Base-by-base conservation (phyloP, 2,888 invertebrate genomes). In the Drosophila merina region DNA sequence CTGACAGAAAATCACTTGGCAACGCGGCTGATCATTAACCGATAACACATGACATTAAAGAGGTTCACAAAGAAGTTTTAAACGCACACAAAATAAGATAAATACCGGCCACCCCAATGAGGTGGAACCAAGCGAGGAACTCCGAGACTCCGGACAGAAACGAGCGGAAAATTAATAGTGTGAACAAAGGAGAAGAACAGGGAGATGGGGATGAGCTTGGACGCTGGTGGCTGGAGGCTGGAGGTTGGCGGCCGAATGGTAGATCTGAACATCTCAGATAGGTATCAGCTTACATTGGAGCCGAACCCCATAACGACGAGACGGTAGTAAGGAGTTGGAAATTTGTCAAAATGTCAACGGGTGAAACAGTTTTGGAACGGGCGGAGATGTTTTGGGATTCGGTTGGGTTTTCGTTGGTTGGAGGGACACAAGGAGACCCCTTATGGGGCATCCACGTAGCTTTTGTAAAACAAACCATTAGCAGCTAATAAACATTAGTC, bases 401-500 rank as follows among this genome's bases (percentile, higher is more conserved):
- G 68, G 28, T 58, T 44, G 36, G 66, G 63, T 57, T 62, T 62
- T 51, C 64, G 72, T 20, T 20, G 20, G 20, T 20, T 20, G 47
- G 33, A 28, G 28, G 40, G 31, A 31, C 7, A 28, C 26, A 38
- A 36, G 59, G 66, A 36, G 33, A 45, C 36, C 51, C 54, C 56
- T 54, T 38, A 26, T 49, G 57, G 64, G 50, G 50, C 70, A 75
- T 67, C 79, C 89, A 86, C 89, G 88, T 89, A 79, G 82, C 77
- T 89, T 83, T 88, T 91, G 90, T 91, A 91, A 91, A 91, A 91
- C 91, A 91, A 91, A 91, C 90, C 90, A 91, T 91, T 91, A 91
- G 90, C 89, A 85, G 88, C 88, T 91, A 90, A 91, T 91, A 90
- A 90, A 84, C 91, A 91, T 91, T 91, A 89, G 88, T 91, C 91